phyloP scores from a whole-genome alignment of 1,140 invertebrate genomes.

The Ostrea denselamellosa region DNA sequence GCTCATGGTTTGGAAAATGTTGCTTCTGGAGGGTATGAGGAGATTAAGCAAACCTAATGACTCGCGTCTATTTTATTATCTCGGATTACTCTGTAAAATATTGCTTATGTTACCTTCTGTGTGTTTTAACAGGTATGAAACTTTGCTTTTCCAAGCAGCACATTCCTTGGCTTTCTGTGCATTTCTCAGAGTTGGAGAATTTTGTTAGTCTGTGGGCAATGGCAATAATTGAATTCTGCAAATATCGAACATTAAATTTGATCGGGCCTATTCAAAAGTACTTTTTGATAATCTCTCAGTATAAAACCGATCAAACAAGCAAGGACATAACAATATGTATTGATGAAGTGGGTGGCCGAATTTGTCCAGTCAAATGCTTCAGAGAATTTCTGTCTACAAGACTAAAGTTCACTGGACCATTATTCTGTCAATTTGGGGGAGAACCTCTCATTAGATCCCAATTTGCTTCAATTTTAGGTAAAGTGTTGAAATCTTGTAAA shows the following conservation, averaged over 20 bases:
- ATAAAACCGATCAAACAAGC: background rate
- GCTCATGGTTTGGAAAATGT: no score
- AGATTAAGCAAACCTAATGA: no score
- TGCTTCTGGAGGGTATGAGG: no score
- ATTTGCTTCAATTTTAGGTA: background rate
- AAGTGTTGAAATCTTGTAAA: background rate
- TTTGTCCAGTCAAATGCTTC: background rate
- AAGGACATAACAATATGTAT: background rate
- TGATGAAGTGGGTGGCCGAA: background rate
- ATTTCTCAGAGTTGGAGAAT: background rate
- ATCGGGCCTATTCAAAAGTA: background rate
- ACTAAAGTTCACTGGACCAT: background rate
- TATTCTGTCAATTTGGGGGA: background rate
- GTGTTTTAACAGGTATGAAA: conserved; percentile 39
- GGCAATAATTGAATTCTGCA: background rate
- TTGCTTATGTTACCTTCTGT: conserved; percentile 10
- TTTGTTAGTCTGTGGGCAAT: background rate
- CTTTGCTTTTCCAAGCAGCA: conserved; percentile 38
- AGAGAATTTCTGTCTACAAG: background rate
- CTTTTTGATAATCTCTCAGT: background rate
- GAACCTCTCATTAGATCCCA: background rate
- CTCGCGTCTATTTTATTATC: no score
- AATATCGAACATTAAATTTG: background rate
- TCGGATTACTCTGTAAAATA: no score
- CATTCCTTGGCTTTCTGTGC: conserved; percentile 10